Base-by-base conservation (phyloP, 2,888 invertebrate species). In the Brachynemurus nebulosus region DNA sequence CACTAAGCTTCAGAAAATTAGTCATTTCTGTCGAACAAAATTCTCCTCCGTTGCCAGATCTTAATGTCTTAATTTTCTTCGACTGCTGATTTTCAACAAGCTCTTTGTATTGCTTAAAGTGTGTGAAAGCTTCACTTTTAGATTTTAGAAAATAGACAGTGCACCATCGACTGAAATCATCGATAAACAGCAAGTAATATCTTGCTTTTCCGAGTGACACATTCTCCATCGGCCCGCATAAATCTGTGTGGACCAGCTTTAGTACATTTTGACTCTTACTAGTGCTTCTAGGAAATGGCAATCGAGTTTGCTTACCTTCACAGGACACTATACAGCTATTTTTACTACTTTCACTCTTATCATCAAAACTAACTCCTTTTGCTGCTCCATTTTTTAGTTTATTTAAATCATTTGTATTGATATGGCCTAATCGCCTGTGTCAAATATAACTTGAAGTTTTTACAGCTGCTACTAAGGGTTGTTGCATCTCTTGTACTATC, bases 31-130 rank as follows among this genome's bases (percentile, higher is more conserved):
- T 44, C 11, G 46, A 41, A 38, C 45, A 46, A 48, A 50, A 55
- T 37, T 56, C 54, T 11, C 47, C 45, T 19, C 52, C 54, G 46
- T 54, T 54, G 40, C 54, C 55, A n/a, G 49, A 45, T 41, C 54
- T 34, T 1, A 56, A 19, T 25, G 44, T 44, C 48, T 57, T 55
- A 9, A 57, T 52, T 45, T 45, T 53, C 18, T 27, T 45, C 3
- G 46, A 47, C 27, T 45, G 46, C 42, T 53, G 49, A 34, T 50
- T 52, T 47, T 53, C 55, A 25, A 51, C 54, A 11, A 52, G 18
- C 8, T 17, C 36, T 20, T 54, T 51, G 40, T 53, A 57, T 18
- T 53, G 47, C 38, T 45, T 45, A 19, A n/a, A n/a, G 54, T 51
- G 5, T 30, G 42, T 19, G 3, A 48, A 42, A 17, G 48, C 51